phyloP scores from a whole-genome alignment of 2,888 invertebrate species.

The Lasioglossum vierecki region DNA sequence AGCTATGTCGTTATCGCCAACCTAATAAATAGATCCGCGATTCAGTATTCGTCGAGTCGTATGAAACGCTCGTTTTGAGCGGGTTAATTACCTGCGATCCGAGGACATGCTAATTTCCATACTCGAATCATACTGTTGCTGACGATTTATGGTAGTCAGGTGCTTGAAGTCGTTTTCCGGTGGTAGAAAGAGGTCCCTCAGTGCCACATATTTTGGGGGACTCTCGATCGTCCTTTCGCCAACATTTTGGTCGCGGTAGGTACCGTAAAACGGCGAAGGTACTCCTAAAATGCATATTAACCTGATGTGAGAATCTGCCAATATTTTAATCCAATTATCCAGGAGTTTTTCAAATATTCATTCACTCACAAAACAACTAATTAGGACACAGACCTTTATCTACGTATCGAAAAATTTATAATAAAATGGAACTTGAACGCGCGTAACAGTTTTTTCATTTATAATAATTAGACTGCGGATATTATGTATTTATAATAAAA shows the following conservation, averaged over 20 bases:
- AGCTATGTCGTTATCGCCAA: neutral
- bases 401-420: too few relatives aligned
- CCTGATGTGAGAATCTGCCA: neutral
- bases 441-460: too few relatives aligned
- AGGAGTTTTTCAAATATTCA: neutral
- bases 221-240: slow-evolving; percentile 69
- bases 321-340: neutral
- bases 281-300: slow-evolving; percentile 79
- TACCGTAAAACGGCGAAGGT: slow-evolving; percentile 84
- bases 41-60: neutral
- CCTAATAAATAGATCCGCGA: neutral
- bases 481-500: too few relatives aligned
- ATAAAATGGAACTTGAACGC: too few relatives aligned
- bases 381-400: neutral
- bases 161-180: slow-evolving; percentile 40
- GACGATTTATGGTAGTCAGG: slow-evolving; percentile 24
- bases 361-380: neutral
- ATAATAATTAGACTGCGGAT: neutral
- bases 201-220: slow-evolving; percentile 75
- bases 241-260: slow-evolving; percentile 83
- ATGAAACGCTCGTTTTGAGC: neutral
- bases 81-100: slow-evolving; percentile 43
- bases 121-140: slow-evolving; percentile 20
- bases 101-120: slow-evolving; percentile 8
- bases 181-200: slow-evolving; percentile 77